Evolutionary conservation across 2,888 invertebrate genomes (phyloP), one percentile per base, ranked within the genome.

Genomic region (Agriopis marginaria): DNA sequence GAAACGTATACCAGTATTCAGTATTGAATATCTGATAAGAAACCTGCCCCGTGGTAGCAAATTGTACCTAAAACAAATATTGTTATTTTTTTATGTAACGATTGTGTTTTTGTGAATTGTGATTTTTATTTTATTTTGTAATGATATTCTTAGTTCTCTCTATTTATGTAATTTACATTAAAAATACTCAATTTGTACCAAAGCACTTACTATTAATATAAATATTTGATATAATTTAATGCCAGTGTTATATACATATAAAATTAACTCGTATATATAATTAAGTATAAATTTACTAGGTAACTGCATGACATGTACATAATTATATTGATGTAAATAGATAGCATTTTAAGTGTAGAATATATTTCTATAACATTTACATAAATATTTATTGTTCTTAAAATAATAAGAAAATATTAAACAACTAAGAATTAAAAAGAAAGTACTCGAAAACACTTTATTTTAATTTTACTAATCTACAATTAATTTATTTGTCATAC

Each of bases 381-480:
- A 9, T 14, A n/a, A n/a, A 7, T 50, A 17, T 17, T 10, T 9
- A 51, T 1, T 5, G 9, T 5, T 51, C 9, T 10, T 14, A 23
- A 51, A 51, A 51, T 23, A 10, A 23, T 51, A 32, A 32, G 32
- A 23, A 17, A 9, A 50, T 17, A 50, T 9, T 17, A 50, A 9
- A 50, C 17, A 50, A 23, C 51, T 9, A 51, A 50, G 50, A 7
- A 50, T 50, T 51, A 23, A 51, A 51, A 51, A n/a, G 10, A 51
- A 51, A 23, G 1, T 9, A 8, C 9, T 10, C 14, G 1, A 4
- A 23, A 47, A 47, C 5, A n/a, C 12, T 47, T 47, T n/a, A 47
- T 47, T 47, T 47, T 47, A 10, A 47, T 47, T 47, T n/a, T 32
- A 12, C 0, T 12, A n/a, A 47, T 7, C n/a, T 4, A 12, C 11